Evolutionary conservation across 2,113 vertebrate genomes (phyloP), one percentile per base, ranked within the genome.

Genomic region (Dendrocopos noguchii): DNA sequence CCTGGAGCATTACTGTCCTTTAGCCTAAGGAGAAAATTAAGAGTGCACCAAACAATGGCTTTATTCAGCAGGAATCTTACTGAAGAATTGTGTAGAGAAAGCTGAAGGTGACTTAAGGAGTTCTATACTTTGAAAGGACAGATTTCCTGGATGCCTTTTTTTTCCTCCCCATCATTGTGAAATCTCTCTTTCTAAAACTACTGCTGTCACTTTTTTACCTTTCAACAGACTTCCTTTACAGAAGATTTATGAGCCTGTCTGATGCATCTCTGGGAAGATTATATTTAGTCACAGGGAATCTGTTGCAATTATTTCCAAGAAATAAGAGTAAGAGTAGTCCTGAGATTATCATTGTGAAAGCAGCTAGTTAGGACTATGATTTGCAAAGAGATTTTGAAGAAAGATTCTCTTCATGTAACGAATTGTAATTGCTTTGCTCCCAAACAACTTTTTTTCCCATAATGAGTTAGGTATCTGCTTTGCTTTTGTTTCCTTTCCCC

Each of bases 181-280:
- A 61, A 57, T 87, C 52, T 46, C 5, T 31, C 55, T 52, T 50
- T 84, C 53, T 65, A 5, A 70, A 92, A 66, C 25, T 92, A 60
- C 67, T 80, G 39, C 78, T 89, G 59, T 57, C 60, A 80, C 31
- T 11, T 55, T 92, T 88, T 52, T 81, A 70, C 64, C 61, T 94
- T 90, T 80, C 68, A 77, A 5, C 88, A 83, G 44, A 12, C 79
- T 77, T 93, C 56, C 65, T 77, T 88, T 83, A 29, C 14, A 19
- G 56, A 82, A n/a, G 46, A 88, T 25, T 83, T 88, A 75, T 7
- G 52, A 89, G 28, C 18, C 56, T 73, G 29, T 76, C 55, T 66
- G 87, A 33, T 84, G 56, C 31, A 29, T 88, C 88, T 78, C 76
- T 64, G 53, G 56, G 56, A 78, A 83, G 70, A 57, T 82, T 64